phyloP scores from a whole-genome alignment of 2,797 vertebrate genomes.

The Dermochelys coriacea region DNA sequence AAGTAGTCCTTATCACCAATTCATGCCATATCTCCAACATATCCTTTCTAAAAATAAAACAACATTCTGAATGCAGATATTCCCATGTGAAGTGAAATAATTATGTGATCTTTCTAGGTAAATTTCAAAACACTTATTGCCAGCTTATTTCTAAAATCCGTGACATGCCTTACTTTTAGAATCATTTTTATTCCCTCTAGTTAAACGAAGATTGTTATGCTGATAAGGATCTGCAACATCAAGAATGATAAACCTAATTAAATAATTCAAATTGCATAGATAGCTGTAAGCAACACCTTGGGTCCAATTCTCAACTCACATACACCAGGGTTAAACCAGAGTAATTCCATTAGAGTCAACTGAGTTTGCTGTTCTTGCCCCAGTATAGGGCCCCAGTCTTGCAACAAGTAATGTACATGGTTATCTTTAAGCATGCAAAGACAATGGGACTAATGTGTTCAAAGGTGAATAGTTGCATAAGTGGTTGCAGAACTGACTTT shows the following conservation, averaged over 20 bases:
- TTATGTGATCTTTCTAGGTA: not conserved
- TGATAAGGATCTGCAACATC: not conserved
- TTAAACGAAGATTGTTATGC: conserved; percentile 9
- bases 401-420: not conserved
- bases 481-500: not conserved
- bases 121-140: not conserved
- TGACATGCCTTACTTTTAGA: not conserved
- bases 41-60: not conserved
- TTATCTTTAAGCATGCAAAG: not conserved
- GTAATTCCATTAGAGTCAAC: not conserved
- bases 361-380: not conserved
- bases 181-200: conserved; percentile 14
- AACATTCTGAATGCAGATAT: not conserved
- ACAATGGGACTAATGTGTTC: not conserved
- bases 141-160: not conserved
- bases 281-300: not conserved
- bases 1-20: not conserved
- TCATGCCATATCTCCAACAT: not conserved
- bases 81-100: not conserved
- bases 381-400: not conserved
- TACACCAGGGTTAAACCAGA: not conserved
- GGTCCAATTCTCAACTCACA: not conserved
- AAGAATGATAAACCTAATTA: not conserved
- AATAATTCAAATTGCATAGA: not conserved
- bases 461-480: not conserved